phyloP scores from a whole-genome alignment of 2,113 vertebrate genomes.

The Engraulis encrasicolus region DNA sequence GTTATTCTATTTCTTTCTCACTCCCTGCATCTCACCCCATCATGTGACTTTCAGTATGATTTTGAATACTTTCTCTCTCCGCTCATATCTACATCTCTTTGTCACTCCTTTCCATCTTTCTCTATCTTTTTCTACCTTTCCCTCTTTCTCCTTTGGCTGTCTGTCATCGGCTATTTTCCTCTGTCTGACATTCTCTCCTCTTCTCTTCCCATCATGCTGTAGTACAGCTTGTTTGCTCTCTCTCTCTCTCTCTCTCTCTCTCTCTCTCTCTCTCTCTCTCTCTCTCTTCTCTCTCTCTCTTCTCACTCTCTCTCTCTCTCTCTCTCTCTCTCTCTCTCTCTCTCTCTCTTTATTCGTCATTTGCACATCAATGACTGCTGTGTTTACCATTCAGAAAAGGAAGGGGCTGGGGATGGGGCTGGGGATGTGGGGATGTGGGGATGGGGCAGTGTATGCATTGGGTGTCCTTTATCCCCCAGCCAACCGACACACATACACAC shows the following conservation, averaged over 20 bases:
- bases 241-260: constrained; percentile 22
- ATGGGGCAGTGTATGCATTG: neutral
- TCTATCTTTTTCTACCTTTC: too few species aligned
- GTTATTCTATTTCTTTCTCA: too few species aligned
- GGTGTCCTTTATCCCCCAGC: neutral
- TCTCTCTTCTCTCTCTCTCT: constrained; percentile 11
- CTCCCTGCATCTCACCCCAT: too few species aligned
- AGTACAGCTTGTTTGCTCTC: too few species aligned
- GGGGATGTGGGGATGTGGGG: too few species aligned
- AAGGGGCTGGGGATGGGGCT: constrained; percentile 43
- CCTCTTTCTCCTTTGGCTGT: too few species aligned
- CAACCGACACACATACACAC: neutral
- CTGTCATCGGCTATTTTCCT: too few species aligned
- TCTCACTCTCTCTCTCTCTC: neutral
- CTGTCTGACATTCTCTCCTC: too few species aligned
- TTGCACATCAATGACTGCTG: constrained; percentile 39
- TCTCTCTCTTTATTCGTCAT: constrained; percentile 15
- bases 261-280: constrained; percentile 3
- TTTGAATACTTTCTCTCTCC: neutral
- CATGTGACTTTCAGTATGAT: too few species aligned
- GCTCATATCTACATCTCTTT: too few species aligned
- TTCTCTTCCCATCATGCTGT: neutral
- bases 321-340: constrained; percentile 10
- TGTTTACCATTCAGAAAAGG: constrained; percentile 48
- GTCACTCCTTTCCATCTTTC: neutral